Evolutionary conservation across 1,140 invertebrate genomes (phyloP), one percentile per base, ranked within the genome.

Genomic region (Belonocnema kinseyi): DNA sequence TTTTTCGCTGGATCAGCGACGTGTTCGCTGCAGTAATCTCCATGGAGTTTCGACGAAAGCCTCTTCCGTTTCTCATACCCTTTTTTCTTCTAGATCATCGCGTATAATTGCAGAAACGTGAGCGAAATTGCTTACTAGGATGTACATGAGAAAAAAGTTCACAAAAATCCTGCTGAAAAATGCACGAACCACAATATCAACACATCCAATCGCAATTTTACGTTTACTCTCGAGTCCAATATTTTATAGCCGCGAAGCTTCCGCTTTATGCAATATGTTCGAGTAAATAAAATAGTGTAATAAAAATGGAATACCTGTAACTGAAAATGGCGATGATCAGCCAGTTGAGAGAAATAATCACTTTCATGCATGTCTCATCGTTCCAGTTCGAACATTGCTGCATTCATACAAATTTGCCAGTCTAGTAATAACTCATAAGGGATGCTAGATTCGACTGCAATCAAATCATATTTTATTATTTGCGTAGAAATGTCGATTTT

Each of bases 31-130:
- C 21, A 66, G 58, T 66, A 77, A 78, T 79, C 77, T 79, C 76
- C 66, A 73, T 77, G 53, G 76, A 74, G 72, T 81, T 79, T 80
- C 76, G 78, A 77, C 70, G 74, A 74, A 73, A 77, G 19, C 52
- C 72, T 50, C 51, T 52, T 33, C 51, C 72, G 46, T 52, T 52
- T 26, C 51, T 16, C 50, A 17, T 73, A n/a, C 51, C 72, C 16
- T 17, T 53, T 52, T 71, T 76, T 33, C 26, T 21, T 19, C 58
- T 71, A 51, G 66, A 81, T 77, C 77, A 81, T 81, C 21, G 50
- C 52, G 51, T 73, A 73, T 73, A 73, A 73, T 52, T 77, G 58
- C 66, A n/a, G 73, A 77, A 75, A 70, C 75, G 73, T 74, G 73
- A 75, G 61, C 54, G 70, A 75, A 78, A 81, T 70, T 77, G 76